Base-by-base conservation (phyloP, 2,113 vertebrate species). In the Indri indri region DNA sequence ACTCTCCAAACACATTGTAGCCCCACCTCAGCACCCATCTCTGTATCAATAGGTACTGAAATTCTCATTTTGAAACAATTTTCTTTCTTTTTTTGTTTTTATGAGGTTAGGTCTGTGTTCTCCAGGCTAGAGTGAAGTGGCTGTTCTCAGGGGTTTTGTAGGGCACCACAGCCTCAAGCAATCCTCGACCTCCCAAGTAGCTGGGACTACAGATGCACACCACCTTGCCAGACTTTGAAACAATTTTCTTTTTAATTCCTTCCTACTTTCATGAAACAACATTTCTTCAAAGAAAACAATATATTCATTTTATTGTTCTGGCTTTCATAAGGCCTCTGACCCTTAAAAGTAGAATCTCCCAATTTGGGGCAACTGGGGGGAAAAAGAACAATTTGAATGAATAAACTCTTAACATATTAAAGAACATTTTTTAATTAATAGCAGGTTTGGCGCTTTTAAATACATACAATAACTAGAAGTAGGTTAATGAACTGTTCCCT, bases 341-440 rank as follows among this genome's bases (percentile, higher is more conserved):
- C 52, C 57, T n/a, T 74, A 25, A 42, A 61, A 89, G 61, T 50
- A 73, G 8, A 54, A 71, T 70, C 65, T 85, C 68, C 71, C 40
- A 92, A 94, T 66, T n/a, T 92, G 22, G 27, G 42, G 50, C 79
- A 88, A 82, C 0, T 54, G 30, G 20, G 25, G 25, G 0, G 0
- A 5, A 47, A 30, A 47, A 10, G 1, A 61, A 87, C 32, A 80
- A 85, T 81, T 11, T 88, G 42, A 95, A 73, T 59, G 54, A 88
- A 73, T 61, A 95, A 89, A 65, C n/a, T 96, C 20, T 65, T 76
- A 76, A 63, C 73, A 94, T 92, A 94, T 85, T 95, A 92, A 85
- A 91, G 30, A 76, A 76, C 13, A 71, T 59, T 88, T 88, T 84
- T 89, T 42, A 59, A 94, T 85, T 94, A 91, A 84, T n/a, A 94